These are phyloP conservation scores for Perognathus longimembris DNA, from an alignment of 2,113 vertebrate species.

Conservation along the genomic window DNA sequence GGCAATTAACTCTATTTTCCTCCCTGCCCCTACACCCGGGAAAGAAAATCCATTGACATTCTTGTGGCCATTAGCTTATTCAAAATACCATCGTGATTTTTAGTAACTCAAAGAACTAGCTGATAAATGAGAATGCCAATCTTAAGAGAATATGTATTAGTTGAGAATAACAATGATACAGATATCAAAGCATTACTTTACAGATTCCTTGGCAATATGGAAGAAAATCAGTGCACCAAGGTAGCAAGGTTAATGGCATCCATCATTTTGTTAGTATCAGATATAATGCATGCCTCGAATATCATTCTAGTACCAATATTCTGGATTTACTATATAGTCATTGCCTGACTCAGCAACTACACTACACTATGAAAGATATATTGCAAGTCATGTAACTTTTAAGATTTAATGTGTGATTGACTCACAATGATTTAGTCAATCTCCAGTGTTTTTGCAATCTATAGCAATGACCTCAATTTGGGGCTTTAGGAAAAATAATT, in stretches of 20 bases:
- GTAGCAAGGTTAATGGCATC: slow-evolving; percentile 42
- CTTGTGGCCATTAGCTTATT: slow-evolving; percentile 71
- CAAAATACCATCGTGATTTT: slow-evolving; percentile 70
- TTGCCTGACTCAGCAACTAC: neutral
- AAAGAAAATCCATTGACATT: slow-evolving; percentile 65
- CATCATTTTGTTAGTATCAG: slow-evolving; percentile 66
- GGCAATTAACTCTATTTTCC: neutral
- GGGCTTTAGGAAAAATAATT: neutral
- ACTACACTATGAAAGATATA: neutral
- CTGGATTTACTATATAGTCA: neutral
- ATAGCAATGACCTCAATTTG: slow-evolving; percentile 31
- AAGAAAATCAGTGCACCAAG: slow-evolving; percentile 50
- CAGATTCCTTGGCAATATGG: neutral
- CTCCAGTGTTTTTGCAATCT: slow-evolving; percentile 41
- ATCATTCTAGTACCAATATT: neutral
- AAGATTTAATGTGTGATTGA: slow-evolving; percentile 31
- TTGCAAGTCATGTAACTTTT: slow-evolving; percentile 6
- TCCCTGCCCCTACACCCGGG: neutral
- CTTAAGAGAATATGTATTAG: slow-evolving; percentile 66
- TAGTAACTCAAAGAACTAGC: slow-evolving; percentile 67
- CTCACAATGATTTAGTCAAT: neutral
- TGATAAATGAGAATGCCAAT: slow-evolving; percentile 68
- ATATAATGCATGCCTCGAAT: neutral
- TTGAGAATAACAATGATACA: slow-evolving; percentile 35
- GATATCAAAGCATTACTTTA: neutral